Evolutionary conservation across 92 coral and sea anemone species (phyloP), one percentile per base, ranked within the genome.

Genomic region (Palythoa grandis): DNA sequence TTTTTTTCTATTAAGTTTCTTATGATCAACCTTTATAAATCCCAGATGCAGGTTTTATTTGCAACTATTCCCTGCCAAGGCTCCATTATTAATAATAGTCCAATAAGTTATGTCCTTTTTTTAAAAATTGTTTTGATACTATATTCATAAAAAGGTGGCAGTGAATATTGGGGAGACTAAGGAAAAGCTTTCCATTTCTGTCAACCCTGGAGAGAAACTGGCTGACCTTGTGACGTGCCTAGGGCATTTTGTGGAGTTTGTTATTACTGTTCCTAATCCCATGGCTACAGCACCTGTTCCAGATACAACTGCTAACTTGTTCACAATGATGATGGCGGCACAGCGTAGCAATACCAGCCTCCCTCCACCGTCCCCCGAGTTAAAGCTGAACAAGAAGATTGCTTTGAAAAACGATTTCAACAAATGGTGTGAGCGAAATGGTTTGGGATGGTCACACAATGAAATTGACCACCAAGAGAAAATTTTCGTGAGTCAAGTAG

Each of bases 361-460:
- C 78, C 78, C 78, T 74, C 63, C 86, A 48, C 76, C 77, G 4
- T 83, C 37, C 76, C 77, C 86, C 74, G 77, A 83, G 76, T 68
- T 43, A 52, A 83, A 83, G 66, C 86, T 77, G 37, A 83, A 83
- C 86, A 71, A 74, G 56, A 83, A 29, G 78, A 83, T 83, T 23
- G 76, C 74, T 52, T 66, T 83, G 77, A 83, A 83, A 60, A 83
- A 83, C 65, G 58, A 61, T 35, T 60, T 83, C 74, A 68, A 69
- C 58, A 83, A 83, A n/a, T 83, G 86, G 86, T 37, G 74, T 68
- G 63, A 68, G 63, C 74, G 77, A 83, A 69, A 83, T 69, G 86
- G 76, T 40, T 66, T 83, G 63, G 86, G 82, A 76, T 87, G 90
- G 90, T 53, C 87, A 73, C 38, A 77, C 52, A 82, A 82, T 87